These are phyloP conservation scores for Cirrhinus molitorella DNA, from an alignment of 2,797 vertebrate genomes.

Conservation along the genomic window DNA sequence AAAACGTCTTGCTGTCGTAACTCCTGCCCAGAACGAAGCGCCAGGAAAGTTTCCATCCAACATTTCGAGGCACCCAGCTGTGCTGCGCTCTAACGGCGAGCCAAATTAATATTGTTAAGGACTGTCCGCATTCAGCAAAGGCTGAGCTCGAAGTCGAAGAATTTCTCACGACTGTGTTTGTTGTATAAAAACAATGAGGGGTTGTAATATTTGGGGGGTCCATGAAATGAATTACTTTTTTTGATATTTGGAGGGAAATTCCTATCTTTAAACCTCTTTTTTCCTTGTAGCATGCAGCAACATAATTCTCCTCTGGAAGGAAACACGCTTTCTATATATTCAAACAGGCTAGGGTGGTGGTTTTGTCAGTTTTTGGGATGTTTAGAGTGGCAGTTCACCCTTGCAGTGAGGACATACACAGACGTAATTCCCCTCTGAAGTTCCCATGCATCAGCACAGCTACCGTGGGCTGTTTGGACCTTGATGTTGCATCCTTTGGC, in stretches of 20 bases:
- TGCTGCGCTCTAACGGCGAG: neutral
- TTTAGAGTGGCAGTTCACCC: constrained; percentile 23
- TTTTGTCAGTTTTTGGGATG: constrained; percentile 42
- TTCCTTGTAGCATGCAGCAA: neutral
- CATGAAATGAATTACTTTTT: neutral
- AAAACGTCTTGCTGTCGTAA: constrained; percentile 51
- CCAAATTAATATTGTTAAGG: constrained; percentile 44
- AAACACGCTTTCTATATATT: constrained; percentile 18
- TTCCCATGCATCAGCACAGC: constrained; percentile 77
- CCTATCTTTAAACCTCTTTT: neutral
- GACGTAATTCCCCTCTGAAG: constrained; percentile 62
- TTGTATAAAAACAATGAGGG: neutral
- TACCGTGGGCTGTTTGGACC: constrained; percentile 68
- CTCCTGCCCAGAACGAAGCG: constrained; percentile 40
- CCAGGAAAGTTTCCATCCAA: constrained; percentile 53
- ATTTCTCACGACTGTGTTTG: neutral
- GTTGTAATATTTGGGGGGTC: neutral
- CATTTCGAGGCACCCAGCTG: constrained; percentile 25
- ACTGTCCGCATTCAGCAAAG: neutral
- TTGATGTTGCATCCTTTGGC: constrained; percentile 80
- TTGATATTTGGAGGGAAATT: neutral
- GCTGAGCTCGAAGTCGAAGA: neutral
- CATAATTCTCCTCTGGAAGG: neutral
- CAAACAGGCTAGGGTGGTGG: constrained; percentile 5
- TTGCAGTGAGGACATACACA: neutral